Evolutionary conservation across 2,888 invertebrate genomes (phyloP).

Genomic region (Rhorus exstirpatorius): DNA sequence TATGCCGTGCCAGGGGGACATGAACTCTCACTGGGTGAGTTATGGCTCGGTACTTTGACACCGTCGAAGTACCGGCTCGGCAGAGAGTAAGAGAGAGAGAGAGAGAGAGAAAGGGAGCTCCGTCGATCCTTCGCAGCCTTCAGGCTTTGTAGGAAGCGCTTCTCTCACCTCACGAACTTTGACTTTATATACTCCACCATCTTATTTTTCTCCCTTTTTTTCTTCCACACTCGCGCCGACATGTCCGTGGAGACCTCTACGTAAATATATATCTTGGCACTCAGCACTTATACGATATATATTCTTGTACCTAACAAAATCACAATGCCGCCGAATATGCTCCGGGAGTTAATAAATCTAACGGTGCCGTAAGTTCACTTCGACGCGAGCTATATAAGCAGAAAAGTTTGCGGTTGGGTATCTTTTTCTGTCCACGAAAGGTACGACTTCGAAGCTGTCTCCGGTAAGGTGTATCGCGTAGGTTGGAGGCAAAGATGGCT

Average conservation of each 20-base stretch:
- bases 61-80: conserved; percentile 73
- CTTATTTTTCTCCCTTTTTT: conserved; percentile 3
- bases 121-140: conserved; percentile 49
- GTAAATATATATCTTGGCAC: conserved; percentile 41
- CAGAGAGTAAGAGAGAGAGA: conserved; percentile 35
- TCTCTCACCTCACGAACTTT: conserved; percentile 29
- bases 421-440: conserved; percentile 32
- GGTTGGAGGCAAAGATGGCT: not conserved
- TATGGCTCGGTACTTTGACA: conserved; percentile 82
- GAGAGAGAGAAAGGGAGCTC: conserved; percentile 30
- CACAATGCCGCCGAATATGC: conserved; percentile 51
- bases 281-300: conserved; percentile 7
- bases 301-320: conserved; percentile 41
- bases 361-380: conserved; percentile 44
- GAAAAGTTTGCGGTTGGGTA: conserved; percentile 42
- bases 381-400: conserved; percentile 23
- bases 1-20: conserved; percentile 81
- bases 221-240: conserved; percentile 4
- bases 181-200: conserved; percentile 42
- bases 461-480: conserved; percentile 29
- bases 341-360: conserved; percentile 61
- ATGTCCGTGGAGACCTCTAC: conserved; percentile 21
- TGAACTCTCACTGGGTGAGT: conserved; percentile 80
- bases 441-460: conserved; percentile 42
- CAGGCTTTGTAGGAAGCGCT: conserved; percentile 45